Base-by-base conservation (phyloP, 2,888 invertebrate genomes). In the Volucella bombylans region DNA sequence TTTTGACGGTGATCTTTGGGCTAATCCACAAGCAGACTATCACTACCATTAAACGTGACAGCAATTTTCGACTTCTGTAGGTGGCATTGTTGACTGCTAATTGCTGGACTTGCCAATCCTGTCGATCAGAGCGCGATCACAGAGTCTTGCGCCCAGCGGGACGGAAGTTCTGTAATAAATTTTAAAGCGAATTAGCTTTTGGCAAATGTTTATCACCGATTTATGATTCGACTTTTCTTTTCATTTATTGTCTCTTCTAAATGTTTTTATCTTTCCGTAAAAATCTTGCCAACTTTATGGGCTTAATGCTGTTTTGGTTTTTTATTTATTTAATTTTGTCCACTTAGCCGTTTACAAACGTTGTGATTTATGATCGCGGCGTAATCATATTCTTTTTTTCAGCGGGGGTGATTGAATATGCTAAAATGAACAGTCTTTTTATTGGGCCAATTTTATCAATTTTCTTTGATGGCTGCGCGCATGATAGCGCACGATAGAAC, bases 401-500 rank as follows among this genome's bases (percentile, higher is more conserved):
- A 45, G 76, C 76, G 76, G 67, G 67, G 76, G 67, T 68, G 76
- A 59, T 68, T 68, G 18, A 68, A 76, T 76, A 68, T 76, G 76
- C 61, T 31, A 6, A 31, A 31, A 6, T 2, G 1, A 23, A 23
- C 23, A 23, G 3, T 38, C 45, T 61, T 65, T 76, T 76, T 68
- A 68, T 67, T 67, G 67, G 47, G 61, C 59, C 50, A 31, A 61
- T 14, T 71, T 41, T 39, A 50, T 8, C 38, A 69, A 23, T 23
- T 23, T 23, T 3, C 1, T 1, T 23, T 23, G 23, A 23, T 23
- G 23, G 2, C 23, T 3, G 4, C 4, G 23, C 23, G 23, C 1
- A 1, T 23, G 1, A 23, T 23, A 31, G 0, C 45, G n/a, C 18
- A 41, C 38, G 57, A 59, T 41, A 15, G 15, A 49, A 23, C 59